Evolutionary conservation across 2,888 invertebrate species (phyloP).

Genomic region (Aspidapion aeneum): DNA sequence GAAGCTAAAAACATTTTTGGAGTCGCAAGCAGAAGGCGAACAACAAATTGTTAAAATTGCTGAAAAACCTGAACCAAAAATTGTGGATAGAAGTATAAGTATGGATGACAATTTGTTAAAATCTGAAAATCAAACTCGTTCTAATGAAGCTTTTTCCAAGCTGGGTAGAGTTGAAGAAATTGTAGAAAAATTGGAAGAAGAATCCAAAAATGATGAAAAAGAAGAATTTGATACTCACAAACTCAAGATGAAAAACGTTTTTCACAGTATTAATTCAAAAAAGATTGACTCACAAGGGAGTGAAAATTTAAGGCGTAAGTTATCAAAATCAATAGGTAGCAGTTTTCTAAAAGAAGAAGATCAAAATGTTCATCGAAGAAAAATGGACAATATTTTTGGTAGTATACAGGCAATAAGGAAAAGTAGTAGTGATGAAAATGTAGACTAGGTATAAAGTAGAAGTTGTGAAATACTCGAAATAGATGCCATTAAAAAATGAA

Average conservation of each 20-base stretch:
- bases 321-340: constrained; percentile 26
- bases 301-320: constrained; percentile 11
- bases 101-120: constrained; percentile 20
- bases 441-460: not conserved
- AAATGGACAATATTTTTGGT: constrained; percentile 29
- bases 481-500: no score
- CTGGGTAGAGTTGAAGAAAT: not conserved
- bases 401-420: constrained; percentile 17
- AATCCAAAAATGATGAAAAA: constrained; percentile 2
- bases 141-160: not conserved
- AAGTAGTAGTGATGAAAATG: not conserved
- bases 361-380: constrained; percentile 27
- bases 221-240: constrained; percentile 21
- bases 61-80: constrained; percentile 5
- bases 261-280: constrained; percentile 34
- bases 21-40: constrained; percentile 3
- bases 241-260: constrained; percentile 35
- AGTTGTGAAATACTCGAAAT: no score
- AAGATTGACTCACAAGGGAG: constrained; percentile 24
- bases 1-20: constrained; percentile 22
- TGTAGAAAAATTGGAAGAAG: constrained; percentile 3
- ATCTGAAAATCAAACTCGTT: not conserved
- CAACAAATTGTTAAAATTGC: constrained; percentile 6
- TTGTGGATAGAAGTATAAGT: constrained; percentile 8
- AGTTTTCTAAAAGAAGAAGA: constrained; percentile 25